Evolutionary conservation across 2,888 invertebrate species (phyloP), one percentile per base, ranked within the genome.

Genomic region (Nysson spinosus): DNA sequence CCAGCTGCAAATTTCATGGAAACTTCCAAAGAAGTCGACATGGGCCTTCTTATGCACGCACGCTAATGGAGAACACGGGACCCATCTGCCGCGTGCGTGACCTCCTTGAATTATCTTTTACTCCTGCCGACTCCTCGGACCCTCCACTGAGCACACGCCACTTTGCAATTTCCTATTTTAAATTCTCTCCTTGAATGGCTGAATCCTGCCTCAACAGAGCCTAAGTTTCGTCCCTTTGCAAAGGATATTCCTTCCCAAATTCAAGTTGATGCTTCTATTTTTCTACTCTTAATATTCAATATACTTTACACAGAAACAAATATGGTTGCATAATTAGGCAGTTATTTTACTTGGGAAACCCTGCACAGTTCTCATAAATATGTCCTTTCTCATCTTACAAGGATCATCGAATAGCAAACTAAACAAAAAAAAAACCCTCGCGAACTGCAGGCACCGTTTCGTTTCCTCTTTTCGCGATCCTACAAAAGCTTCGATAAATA

Each of bases 31-130:
- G 40, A 51, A 58, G 39, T 68, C 39, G 57, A 60, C 61, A 58
- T 46, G 64, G n/a, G n/a, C 30, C 30, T 30, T 30, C 30, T 30
- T 44, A 44, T 40, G 50, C 56, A 51, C 50, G 61, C 62, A 51
- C 34, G 46, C 43, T 14, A 62, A 24, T 17, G 50, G 49, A 69
- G 71, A 69, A 56, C 79, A 71, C 82, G 80, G 72, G 72, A 77
- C 81, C 85, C 86, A 85, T 85, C 85, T 86, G 86, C 83, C 82
- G 81, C 80, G 82, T 85, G 85, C 86, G 85, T 85, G 86, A 85
- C 83, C 85, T 83, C 80, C 78, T 76, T 75, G 78, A 84, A 85
- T 85, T 85, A 85, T 80, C 79, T 71, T n/a, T 67, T 72, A 37
- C 77, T 76, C 79, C 76, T 30, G 20, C 32, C 52, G 11, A 52